Evolutionary conservation across 2,888 invertebrate species (phyloP).

Genomic region (Zygogramma bicolorata): DNA sequence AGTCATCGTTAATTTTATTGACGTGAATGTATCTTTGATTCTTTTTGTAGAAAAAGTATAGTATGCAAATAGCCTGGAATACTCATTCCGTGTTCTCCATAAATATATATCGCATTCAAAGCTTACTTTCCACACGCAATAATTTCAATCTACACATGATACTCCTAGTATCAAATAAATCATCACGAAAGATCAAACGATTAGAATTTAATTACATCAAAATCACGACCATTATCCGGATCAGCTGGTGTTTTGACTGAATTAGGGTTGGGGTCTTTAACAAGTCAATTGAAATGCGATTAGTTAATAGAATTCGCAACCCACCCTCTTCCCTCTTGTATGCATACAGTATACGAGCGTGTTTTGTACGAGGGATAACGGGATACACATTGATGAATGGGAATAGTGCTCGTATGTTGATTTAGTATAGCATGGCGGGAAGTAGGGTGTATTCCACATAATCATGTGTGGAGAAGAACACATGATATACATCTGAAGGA

Average conservation of each 20-base stretch:
- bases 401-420: neutral
- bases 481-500: neutral
- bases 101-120: too few relatives aligned
- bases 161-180: conserved; percentile 26
- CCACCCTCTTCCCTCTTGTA: conserved; percentile 31
- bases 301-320: conserved; percentile 52
- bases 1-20: too few relatives aligned
- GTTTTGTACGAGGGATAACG: neutral
- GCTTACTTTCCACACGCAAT: too few relatives aligned
- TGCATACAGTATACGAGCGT: conserved; percentile 15
- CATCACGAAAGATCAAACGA: conserved; percentile 38
- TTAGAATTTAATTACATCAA: conserved; percentile 37
- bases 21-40: too few relatives aligned
- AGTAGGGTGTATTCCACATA: neutral
- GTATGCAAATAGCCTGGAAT: too few relatives aligned
- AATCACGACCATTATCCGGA: conserved; percentile 41
- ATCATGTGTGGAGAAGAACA: neutral
- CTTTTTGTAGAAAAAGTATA: too few relatives aligned
- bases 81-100: too few relatives aligned
- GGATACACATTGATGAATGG: neutral
- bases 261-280: conserved; percentile 50
- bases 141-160: neutral
- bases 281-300: conserved; percentile 53
- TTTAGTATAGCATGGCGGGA: neutral
- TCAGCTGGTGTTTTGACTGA: conserved; percentile 47